Base-by-base conservation (phyloP, 2,888 invertebrate genomes). In the Bhutanitis thaidina region DNA sequence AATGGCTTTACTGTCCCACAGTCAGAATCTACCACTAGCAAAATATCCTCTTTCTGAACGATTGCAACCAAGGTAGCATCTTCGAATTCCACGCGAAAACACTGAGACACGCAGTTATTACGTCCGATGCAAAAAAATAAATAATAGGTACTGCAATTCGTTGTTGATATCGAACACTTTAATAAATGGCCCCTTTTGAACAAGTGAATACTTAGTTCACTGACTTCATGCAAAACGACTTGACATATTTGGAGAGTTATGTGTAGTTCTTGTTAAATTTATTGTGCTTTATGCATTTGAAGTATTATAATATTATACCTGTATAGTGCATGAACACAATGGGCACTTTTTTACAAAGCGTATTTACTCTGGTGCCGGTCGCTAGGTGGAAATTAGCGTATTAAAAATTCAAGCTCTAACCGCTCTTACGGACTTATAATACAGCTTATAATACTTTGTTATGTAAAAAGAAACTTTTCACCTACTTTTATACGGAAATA, bases 231-330 rank as follows among this genome's bases (percentile, higher is more conserved):
- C 41, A 30, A 40, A 45, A 51, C 41, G 36, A 29, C 36, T 41
- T 55, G 53, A 52, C 53, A 52, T 38, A 3, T 47, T 45, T 39
- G 34, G 25, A 49, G 47, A 56, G 25, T 46, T 49, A 48, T 48
- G 47, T 52, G 27, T 37, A 51, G 30, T 39, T 9, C 7, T 30
- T 41, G 53, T 50, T 49, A 44, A 54, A 36, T 51, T 54, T 48
- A 29, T 48, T 30, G 51, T 54, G 53, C 49, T 56, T 20, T 52
- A 60, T 60, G 34, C 54, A 52, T 55, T 56, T 54, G 40, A 43
- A 38, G 32, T 37, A 12, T 25, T 39, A n/a, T n/a, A n/a, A n/a
- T n/a, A n/a, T 20, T 14, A 32, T 38, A 35, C 35, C 41, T 34
- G 41, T 46, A 20, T 12, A 27, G 47, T 43, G 34, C 47, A 45